Conservation (phyloP, 2,113 vertebrate genomes). For the Pseudorhombus dupliciocellatus region DNA sequence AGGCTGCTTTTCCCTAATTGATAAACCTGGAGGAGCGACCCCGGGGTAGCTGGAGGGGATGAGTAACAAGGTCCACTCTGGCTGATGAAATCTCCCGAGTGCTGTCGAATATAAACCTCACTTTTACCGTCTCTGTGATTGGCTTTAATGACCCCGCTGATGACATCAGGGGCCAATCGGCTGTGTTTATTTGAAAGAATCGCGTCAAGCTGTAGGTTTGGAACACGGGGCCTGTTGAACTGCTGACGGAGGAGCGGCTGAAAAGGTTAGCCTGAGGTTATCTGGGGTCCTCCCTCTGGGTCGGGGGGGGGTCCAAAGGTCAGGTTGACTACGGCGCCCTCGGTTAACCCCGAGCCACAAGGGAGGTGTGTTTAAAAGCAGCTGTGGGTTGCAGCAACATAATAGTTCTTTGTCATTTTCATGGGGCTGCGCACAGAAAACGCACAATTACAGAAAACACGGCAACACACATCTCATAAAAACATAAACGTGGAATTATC, state of each 20-base stretch:
- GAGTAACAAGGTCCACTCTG: slow-evolving; percentile 48
- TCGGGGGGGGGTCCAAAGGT: slow-evolving; percentile 16
- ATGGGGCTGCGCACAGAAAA: neutral
- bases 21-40: slow-evolving; percentile 18
- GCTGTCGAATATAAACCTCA: slow-evolving; percentile 10
- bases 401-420: neutral
- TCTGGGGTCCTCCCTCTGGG: neutral
- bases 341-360: slow-evolving; percentile 12
- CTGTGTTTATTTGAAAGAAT: slow-evolving; percentile 14
- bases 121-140: slow-evolving; percentile 16
- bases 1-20: slow-evolving; percentile 16
- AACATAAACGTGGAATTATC: slow-evolving; percentile 9
- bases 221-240: neutral
- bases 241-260: neutral
- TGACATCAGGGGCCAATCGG: slow-evolving; percentile 22
- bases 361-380: slow-evolving; percentile 4
- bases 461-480: neutral
- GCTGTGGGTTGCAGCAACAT: neutral
- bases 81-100: slow-evolving; percentile 45
- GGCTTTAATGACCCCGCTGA: slow-evolving; percentile 25
- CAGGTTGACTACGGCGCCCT: slow-evolving; percentile 3
- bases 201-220: neutral
- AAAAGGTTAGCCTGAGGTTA: slow-evolving; percentile 16
- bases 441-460: neutral
- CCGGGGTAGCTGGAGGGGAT: slow-evolving; percentile 30